Conservation (phyloP, 2,888 invertebrate species). For the Candidula unifasciata region DNA sequence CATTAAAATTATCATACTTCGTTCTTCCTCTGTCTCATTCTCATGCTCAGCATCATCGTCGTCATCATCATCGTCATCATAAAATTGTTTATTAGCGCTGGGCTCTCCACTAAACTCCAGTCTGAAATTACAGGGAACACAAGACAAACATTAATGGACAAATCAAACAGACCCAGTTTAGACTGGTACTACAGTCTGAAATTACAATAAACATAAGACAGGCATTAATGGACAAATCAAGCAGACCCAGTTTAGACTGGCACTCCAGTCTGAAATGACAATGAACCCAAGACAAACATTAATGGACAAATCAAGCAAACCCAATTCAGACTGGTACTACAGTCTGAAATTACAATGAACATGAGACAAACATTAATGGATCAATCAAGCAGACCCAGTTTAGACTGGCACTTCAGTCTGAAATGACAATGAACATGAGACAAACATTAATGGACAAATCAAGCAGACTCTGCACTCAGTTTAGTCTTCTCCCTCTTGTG, state of each 20-base stretch:
- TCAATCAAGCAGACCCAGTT: no score
- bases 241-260: no score
- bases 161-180: no score
- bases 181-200: no score
- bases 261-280: no score
- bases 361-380: background rate
- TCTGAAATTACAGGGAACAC: background rate
- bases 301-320: no score
- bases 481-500: no score
- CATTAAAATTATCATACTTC: conserved; percentile 75
- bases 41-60: conserved; percentile 78
- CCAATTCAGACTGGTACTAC: no score
- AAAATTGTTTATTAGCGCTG: conserved; percentile 12
- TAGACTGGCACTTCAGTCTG: conserved; percentile 44
- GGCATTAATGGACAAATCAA: no score
- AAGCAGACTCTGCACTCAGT: no score
- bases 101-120: conserved; percentile 27
- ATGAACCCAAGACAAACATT: no score
- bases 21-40: conserved; percentile 83
- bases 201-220: no score
- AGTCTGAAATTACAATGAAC: conserved; percentile 18
- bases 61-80: conserved; percentile 53
- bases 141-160: background rate
- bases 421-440: background rate
- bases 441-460: background rate